A percentile compares a stretch with the other conserved stretches of the same genome.
Evolutionary conservation across 2,797 vertebrate species (phyloP).

Genomic region (Iguana delicatissima): DNA sequence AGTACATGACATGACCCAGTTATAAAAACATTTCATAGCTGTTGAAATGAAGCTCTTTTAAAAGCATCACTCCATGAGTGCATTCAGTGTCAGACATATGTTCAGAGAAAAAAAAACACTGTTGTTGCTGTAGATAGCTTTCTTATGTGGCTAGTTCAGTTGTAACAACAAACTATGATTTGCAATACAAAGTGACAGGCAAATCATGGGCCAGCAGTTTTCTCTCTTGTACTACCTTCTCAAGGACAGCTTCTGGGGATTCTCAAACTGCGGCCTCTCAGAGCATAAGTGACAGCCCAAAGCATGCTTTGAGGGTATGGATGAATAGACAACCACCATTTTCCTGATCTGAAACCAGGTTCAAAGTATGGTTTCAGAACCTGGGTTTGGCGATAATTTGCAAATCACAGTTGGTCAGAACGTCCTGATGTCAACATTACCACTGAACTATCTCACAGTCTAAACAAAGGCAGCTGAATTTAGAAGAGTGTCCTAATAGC

Average conservation of each 20-base stretch:
- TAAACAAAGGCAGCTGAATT: neutral
- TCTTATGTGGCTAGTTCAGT: neutral
- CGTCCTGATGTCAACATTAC: neutral
- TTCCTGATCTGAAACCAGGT: neutral
- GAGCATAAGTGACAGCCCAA: too few relatives aligned
- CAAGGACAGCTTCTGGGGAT: neutral
- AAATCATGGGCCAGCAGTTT: neutral
- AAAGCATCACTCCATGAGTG: neutral
- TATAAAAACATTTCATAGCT: neutral
- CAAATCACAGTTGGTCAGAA: neutral
- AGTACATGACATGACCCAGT: neutral
- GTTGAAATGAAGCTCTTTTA: neutral
- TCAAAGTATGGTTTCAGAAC: neutral
- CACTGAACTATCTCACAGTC: neutral
- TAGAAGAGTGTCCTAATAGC: neutral
- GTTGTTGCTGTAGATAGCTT: neutral
- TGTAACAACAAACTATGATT: neutral
- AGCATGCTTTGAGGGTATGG: neutral
- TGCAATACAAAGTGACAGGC: too few relatives aligned
- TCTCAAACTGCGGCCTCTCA: neutral
- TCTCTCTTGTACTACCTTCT: neutral
- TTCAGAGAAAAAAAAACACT: neutral
- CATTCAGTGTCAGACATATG: neutral
- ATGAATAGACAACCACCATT: neutral
- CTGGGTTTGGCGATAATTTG: neutral